Percentiles rank a stretch among this genome's conserved stretches.
Conservation (phyloP, 2,888 invertebrate genomes). For the Tachina lurida region DNA sequence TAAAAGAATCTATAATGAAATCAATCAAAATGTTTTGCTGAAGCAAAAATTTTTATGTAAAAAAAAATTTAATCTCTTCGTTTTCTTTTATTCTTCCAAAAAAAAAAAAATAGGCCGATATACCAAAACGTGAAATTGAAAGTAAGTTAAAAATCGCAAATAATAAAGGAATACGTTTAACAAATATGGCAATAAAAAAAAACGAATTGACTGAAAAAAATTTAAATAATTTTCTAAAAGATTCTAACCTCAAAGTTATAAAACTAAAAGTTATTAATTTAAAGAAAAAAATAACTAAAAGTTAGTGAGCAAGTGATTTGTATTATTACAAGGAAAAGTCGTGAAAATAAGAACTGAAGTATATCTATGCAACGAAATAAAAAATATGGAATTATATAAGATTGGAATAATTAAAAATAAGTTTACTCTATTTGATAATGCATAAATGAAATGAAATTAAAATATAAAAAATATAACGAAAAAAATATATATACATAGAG, state of each 20-base stretch:
- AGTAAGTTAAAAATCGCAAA: conserved; percentile 87
- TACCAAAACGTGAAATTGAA: conserved; percentile 93
- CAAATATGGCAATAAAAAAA: conserved; percentile 20
- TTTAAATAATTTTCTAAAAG: not conserved
- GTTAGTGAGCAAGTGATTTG: conserved; percentile 12
- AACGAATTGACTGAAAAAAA: conserved; percentile 18
- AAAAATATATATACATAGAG: not conserved
- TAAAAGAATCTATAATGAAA: conserved; percentile 38
- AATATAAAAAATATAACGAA: conserved; percentile 4
- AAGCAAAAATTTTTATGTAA: conserved; percentile 29
- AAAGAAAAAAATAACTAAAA: not conserved
- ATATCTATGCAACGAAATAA: not conserved
- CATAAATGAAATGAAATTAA: not conserved
- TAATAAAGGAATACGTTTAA: conserved; percentile 51
- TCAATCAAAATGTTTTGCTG: conserved; percentile 17
- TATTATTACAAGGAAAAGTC: not conserved
- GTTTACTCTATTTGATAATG: not conserved
- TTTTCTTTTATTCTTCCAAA: conserved; percentile 74
- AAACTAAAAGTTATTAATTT: conserved; percentile 55
- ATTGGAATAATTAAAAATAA: conserved; percentile 9
- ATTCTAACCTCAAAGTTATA: conserved; percentile 76
- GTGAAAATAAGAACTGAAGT: conserved; percentile 3
- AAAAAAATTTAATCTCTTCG: conserved; percentile 50
- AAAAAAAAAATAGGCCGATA: conserved; percentile 87
- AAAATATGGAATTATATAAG: conserved; percentile 41